Conservation (phyloP, 2,888 invertebrate species). For the Cryptophagus acutangulus region DNA sequence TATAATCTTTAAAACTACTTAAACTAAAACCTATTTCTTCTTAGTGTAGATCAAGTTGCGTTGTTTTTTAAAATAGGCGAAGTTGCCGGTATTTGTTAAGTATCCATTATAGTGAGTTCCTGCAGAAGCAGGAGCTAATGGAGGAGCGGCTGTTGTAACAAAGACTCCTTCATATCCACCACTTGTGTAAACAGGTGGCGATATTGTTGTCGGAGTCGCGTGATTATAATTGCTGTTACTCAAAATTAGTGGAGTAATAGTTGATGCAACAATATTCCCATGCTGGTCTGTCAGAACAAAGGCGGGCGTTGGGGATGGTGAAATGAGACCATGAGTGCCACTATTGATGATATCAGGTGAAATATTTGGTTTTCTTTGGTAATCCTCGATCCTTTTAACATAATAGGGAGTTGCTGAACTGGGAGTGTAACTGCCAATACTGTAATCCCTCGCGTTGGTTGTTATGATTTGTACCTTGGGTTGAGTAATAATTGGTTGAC, state of each 20-base stretch:
- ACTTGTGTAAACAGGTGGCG: not conserved
- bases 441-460: constrained; percentile 26
- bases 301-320: constrained; percentile 19
- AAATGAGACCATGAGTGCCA: constrained; percentile 19
- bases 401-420: constrained; percentile 15
- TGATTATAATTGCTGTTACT: constrained; percentile 10
- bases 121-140: no score
- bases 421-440: constrained; percentile 29
- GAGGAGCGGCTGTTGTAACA: constrained; percentile 7
- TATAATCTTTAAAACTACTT: no score
- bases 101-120: no score
- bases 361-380: constrained; percentile 23
- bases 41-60: no score
- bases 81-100: no score
- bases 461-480: constrained; percentile 31
- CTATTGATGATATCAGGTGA: constrained; percentile 22
- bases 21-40: no score
- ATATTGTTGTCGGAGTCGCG: constrained; percentile 2
- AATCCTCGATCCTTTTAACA: constrained; percentile 21
- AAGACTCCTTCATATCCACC: not conserved
- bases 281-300: constrained; percentile 21
- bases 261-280: constrained; percentile 19
- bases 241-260: constrained; percentile 16
- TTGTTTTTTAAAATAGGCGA: no score
- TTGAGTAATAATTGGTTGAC: constrained; percentile 12